Evolutionary conservation across 2,797 vertebrate species (phyloP).

Genomic region (Peromyscus nudipes): DNA sequence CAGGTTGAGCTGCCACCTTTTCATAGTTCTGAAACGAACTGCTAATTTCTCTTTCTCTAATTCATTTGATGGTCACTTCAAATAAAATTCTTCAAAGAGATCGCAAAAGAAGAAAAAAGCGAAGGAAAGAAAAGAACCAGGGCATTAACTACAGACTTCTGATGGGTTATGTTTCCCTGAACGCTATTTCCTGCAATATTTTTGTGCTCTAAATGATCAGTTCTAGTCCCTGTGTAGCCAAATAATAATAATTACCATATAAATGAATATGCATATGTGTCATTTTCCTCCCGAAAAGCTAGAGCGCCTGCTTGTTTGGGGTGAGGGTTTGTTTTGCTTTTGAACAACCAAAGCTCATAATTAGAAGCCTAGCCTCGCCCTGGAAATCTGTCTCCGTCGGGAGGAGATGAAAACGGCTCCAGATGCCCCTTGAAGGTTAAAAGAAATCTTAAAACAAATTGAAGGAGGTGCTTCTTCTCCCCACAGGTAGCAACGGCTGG

Average conservation of each 20-base stretch:
- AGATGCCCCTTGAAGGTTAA: slow-evolving; percentile 59
- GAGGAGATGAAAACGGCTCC: slow-evolving; percentile 63
- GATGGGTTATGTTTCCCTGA: slow-evolving; percentile 65
- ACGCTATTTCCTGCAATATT: slow-evolving; percentile 20
- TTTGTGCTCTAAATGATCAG: slow-evolving; percentile 69
- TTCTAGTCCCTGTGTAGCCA: slow-evolving; percentile 72
- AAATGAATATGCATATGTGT: slow-evolving; percentile 80
- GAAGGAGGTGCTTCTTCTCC: slow-evolving; percentile 44
- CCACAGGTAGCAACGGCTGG: background rate
- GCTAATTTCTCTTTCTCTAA: slow-evolving; percentile 35
- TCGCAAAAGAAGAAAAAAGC: slow-evolving; percentile 25
- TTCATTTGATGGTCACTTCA: slow-evolving; percentile 79
- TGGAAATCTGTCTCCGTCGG: slow-evolving; percentile 57
- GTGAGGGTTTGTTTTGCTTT: slow-evolving; percentile 70
- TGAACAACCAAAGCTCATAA: slow-evolving; percentile 70
- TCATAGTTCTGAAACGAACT: background rate
- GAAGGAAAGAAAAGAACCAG: background rate
- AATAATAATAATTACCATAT: slow-evolving; percentile 79
- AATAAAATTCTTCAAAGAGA: slow-evolving; percentile 81
- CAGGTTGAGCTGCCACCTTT: background rate
- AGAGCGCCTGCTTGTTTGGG: slow-evolving; percentile 69
- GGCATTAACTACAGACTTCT: slow-evolving; percentile 33
- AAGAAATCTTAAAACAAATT: slow-evolving; percentile 66
- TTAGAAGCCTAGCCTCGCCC: slow-evolving; percentile 58
- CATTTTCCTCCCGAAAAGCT: slow-evolving; percentile 76